These are phyloP conservation scores for Leptinotarsa peninsularis DNA, from an alignment of 2,888 invertebrate species.

Conservation along the genomic window DNA sequence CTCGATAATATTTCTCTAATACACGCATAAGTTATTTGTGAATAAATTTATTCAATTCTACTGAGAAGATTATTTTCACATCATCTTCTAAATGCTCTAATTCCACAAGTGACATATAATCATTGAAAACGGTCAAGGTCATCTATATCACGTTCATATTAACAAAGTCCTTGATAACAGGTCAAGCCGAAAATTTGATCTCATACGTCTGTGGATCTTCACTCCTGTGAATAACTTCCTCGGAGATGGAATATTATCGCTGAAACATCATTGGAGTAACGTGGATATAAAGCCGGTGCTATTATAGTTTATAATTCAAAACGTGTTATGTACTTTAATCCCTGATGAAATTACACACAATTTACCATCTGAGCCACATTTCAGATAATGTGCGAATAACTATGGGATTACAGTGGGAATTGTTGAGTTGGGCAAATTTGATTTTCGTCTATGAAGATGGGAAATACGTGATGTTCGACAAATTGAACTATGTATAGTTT, in stretches of 20 bases:
- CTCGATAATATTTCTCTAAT: too few species aligned
- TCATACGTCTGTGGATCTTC: neutral
- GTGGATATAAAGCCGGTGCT: conserved; percentile 14
- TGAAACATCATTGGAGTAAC: conserved; percentile 16
- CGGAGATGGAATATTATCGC: conserved; percentile 3
- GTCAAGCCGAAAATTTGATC: too few species aligned
- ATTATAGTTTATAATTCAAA: conserved; percentile 36
- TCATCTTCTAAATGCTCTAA: too few species aligned
- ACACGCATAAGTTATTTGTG: too few species aligned
- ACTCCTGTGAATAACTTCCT: neutral
- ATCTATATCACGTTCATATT: too few species aligned
- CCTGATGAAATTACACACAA: conserved; percentile 25
- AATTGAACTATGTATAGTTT: neutral
- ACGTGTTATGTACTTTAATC: conserved; percentile 35
- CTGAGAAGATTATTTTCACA: too few species aligned
- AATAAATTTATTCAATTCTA: too few species aligned
- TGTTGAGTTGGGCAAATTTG: conserved; percentile 20
- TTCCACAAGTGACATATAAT: too few species aligned
- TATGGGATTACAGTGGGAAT: conserved; percentile 17
- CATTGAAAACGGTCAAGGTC: too few species aligned
- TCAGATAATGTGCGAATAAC: conserved; percentile 24
- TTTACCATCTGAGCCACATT: conserved; percentile 27
- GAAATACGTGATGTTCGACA: conserved; percentile 16
- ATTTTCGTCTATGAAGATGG: conserved; percentile 21
- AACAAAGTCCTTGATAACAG: too few species aligned